A percentile compares a stretch with the other conserved stretches of the same genome.
Evolutionary conservation across 1,140 invertebrate genomes (phyloP).

Genomic region (Leptinotarsa defecta): DNA sequence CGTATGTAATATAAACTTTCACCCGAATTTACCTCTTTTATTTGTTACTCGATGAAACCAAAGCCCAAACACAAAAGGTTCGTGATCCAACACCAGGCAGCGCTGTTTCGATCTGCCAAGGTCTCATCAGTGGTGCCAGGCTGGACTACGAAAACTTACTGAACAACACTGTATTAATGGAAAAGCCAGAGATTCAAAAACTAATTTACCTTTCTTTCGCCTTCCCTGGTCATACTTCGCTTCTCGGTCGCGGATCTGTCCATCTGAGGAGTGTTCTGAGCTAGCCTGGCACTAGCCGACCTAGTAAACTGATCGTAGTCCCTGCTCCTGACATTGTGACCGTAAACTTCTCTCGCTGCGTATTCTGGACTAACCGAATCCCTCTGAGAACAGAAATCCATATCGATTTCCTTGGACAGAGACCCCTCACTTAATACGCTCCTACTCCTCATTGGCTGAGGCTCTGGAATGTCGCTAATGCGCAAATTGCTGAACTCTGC

Average conservation of each 20-base stretch:
- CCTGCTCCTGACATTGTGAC: conserved; percentile 40
- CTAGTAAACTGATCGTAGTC: conserved; percentile 67
- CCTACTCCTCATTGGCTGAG: conserved; percentile 48
- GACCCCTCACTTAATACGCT: conserved; percentile 53
- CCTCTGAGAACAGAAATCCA: conserved; percentile 49
- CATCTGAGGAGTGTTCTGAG: conserved; percentile 60
- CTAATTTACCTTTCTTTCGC: conserved; percentile 68
- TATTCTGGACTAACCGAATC: conserved; percentile 38
- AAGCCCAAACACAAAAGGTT: too few relatives aligned
- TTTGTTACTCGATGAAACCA: too few relatives aligned
- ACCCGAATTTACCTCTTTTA: too few relatives aligned
- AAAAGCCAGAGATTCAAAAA: too few relatives aligned
- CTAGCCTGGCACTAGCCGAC: conserved; percentile 79
- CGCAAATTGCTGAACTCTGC: conserved; percentile 37
- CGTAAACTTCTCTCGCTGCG: conserved; percentile 45
- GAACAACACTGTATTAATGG: too few relatives aligned
- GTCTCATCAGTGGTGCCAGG: too few relatives aligned
- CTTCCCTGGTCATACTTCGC: conserved; percentile 59
- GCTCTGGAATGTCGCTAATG: conserved; percentile 17
- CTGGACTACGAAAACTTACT: too few relatives aligned
- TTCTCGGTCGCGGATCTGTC: conserved; percentile 39
- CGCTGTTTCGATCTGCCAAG: too few relatives aligned
- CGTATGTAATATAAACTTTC: too few relatives aligned
- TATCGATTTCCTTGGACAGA: conserved; percentile 48
- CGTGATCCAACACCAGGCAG: too few relatives aligned